phyloP scores from a whole-genome alignment of 2,888 invertebrate genomes.

The Eupithecia tripunctaria region DNA sequence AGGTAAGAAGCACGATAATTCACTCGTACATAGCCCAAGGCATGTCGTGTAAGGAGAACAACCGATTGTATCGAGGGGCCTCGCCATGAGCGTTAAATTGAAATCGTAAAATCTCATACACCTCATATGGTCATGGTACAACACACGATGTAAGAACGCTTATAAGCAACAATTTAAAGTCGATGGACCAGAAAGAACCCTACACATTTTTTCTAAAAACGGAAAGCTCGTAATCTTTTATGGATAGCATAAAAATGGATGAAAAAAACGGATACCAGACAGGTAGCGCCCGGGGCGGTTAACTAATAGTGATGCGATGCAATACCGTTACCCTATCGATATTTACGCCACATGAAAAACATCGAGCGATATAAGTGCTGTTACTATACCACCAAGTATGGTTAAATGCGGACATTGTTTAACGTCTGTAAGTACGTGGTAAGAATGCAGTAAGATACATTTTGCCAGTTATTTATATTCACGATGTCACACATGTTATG shows the following conservation, averaged over 20 bases:
- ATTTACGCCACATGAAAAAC: slow-evolving; percentile 45
- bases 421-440: slow-evolving; percentile 67
- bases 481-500: slow-evolving; percentile 65
- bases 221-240: slow-evolving; percentile 26
- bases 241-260: slow-evolving; percentile 27
- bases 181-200: slow-evolving; percentile 39
- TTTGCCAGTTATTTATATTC: slow-evolving; percentile 70
- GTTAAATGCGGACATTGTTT: slow-evolving; percentile 54
- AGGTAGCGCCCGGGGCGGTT: slow-evolving; percentile 43
- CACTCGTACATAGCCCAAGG: slow-evolving; percentile 35
- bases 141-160: slow-evolving; percentile 29
- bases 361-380: slow-evolving; percentile 36
- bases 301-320: slow-evolving; percentile 48
- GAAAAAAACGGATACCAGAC: slow-evolving; percentile 32
- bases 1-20: slow-evolving; percentile 38
- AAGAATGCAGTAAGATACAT: slow-evolving; percentile 63
- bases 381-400: slow-evolving; percentile 40
- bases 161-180: slow-evolving; percentile 29
- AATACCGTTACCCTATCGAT: slow-evolving; percentile 48
- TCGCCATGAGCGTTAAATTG: slow-evolving; percentile 40
- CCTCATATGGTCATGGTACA: slow-evolving; percentile 35
- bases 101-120: slow-evolving; percentile 37
- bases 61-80: slow-evolving; percentile 30
- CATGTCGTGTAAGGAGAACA: slow-evolving; percentile 27
- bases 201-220: slow-evolving; percentile 24